phyloP scores from a whole-genome alignment of 2,888 invertebrate genomes.

The Acleris laterana region DNA sequence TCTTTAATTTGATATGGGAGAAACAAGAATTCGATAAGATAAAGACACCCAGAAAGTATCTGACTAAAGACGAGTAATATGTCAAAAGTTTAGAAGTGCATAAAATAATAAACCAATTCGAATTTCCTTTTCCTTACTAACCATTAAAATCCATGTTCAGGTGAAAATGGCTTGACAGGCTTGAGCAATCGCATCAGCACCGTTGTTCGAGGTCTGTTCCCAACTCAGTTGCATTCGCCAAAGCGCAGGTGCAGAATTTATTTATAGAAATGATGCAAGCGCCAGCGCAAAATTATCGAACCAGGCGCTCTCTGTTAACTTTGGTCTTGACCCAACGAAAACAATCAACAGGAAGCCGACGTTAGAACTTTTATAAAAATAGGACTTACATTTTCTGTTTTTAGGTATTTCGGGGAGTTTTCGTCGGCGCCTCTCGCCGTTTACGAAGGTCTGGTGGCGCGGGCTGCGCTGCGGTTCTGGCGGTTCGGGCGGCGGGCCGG shows the following conservation, averaged over 20 bases:
- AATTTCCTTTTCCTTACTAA: neutral
- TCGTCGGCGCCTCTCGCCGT: constrained; percentile 88
- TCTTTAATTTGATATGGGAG: no score
- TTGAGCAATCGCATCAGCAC: constrained; percentile 24
- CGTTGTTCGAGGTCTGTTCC: constrained; percentile 7
- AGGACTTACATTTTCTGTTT: constrained; percentile 91
- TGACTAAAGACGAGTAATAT: no score
- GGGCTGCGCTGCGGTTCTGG: constrained; percentile 65
- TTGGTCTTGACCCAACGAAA: constrained; percentile 34
- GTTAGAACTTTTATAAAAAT: constrained; percentile 35
- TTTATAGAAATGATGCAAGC: constrained; percentile 40
- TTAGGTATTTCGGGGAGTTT: constrained; percentile 96
- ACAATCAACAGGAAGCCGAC: constrained; percentile 30
- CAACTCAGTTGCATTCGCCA: constrained; percentile 43
- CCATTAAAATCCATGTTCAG: neutral
- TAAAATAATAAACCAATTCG: no score
- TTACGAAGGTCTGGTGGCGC: constrained; percentile 69
- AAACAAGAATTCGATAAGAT: no score
- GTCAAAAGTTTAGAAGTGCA: no score
- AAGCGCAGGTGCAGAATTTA: constrained; percentile 52
- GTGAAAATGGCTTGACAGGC: neutral
- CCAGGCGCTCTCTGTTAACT: constrained; percentile 35
- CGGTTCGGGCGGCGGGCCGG: constrained; percentile 60
- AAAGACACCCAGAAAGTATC: no score
- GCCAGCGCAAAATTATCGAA: constrained; percentile 39